These are phyloP conservation scores for Parapristionchus giblindavisi DNA, from an alignment of 2,888 invertebrate species.

Conservation along the genomic window DNA sequence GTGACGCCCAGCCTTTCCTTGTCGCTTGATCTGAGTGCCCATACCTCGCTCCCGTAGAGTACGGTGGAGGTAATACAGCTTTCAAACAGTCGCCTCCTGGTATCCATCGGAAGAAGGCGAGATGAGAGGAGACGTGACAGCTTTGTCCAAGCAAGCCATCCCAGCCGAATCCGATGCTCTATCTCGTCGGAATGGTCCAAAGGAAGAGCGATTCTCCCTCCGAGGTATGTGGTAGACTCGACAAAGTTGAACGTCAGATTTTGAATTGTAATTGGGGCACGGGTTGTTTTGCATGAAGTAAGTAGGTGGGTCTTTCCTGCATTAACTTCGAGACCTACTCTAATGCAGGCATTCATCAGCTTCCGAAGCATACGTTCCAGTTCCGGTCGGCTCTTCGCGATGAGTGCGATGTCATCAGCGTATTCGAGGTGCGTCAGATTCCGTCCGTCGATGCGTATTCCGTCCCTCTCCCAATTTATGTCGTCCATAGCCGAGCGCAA, in stretches of 20 bases:
- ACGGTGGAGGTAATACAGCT: background rate
- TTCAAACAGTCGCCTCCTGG: background rate
- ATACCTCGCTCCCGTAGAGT: background rate
- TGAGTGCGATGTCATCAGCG: too few relatives aligned
- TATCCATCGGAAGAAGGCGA: background rate
- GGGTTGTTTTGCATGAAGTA: background rate
- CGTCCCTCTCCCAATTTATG: too few relatives aligned
- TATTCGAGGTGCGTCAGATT: too few relatives aligned
- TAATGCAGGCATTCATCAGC: too few relatives aligned
- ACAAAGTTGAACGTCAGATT: background rate
- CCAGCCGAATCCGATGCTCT: conserved; percentile 1
- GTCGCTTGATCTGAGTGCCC: conserved; percentile 1
- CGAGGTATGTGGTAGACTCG: background rate
- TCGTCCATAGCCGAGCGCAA: too few relatives aligned
- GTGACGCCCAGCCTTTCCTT: conserved; percentile 5
- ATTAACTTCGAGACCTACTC: background rate
- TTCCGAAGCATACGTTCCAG: too few relatives aligned
- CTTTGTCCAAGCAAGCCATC: conserved; percentile 4
- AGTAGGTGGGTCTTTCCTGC: background rate
- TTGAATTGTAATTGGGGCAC: background rate
- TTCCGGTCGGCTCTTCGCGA: too few relatives aligned
- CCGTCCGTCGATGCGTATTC: too few relatives aligned
- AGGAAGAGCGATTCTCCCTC: background rate
- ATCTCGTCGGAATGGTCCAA: background rate
- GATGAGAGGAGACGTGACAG: conserved; percentile 3